A percentile compares a stretch with the other conserved stretches of the same genome.
phyloP scores from a whole-genome alignment of 2,113 vertebrate genomes.

The Neodon shergylaensis region DNA sequence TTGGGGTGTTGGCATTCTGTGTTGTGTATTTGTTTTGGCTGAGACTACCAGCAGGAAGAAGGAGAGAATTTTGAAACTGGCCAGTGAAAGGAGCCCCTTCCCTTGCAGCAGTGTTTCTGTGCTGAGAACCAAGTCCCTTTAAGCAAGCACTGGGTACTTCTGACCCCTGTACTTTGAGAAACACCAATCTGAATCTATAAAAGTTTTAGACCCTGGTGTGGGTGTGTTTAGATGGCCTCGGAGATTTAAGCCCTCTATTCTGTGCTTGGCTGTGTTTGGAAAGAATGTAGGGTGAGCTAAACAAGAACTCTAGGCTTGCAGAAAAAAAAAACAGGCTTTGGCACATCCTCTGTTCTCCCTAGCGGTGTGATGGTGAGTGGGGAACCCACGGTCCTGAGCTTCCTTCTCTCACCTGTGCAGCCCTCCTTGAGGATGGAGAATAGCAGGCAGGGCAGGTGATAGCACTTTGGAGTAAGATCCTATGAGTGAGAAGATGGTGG shows the following conservation, averaged over 20 bases:
- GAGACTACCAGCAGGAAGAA: not conserved
- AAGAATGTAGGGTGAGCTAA: not conserved
- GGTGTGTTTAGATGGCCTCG: not conserved
- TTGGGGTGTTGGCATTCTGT: not conserved
- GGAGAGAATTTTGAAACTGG: not conserved
- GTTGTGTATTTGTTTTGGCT: not conserved
- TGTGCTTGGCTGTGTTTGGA: not conserved
- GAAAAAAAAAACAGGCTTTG: not conserved
- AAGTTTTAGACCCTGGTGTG: not conserved
- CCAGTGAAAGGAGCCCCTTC: rapidly evolving
- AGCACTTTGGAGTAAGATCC: not conserved
- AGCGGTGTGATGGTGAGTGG: not conserved
- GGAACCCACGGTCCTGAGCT: not conserved
- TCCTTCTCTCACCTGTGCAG: not conserved
- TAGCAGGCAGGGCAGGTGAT: too few relatives aligned
- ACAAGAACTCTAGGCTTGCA: not conserved
- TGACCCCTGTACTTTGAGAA: not conserved
- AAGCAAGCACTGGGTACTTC: not conserved
- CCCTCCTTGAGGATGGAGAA: not conserved
- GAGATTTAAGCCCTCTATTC: not conserved
- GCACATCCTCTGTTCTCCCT: too few relatives aligned
- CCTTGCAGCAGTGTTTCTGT: not conserved
- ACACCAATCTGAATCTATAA: not conserved
- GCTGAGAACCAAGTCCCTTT: not conserved
- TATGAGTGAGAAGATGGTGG: not conserved